Conservation (phyloP, 2,797 vertebrate species). For the Peromyscus eremicus region DNA sequence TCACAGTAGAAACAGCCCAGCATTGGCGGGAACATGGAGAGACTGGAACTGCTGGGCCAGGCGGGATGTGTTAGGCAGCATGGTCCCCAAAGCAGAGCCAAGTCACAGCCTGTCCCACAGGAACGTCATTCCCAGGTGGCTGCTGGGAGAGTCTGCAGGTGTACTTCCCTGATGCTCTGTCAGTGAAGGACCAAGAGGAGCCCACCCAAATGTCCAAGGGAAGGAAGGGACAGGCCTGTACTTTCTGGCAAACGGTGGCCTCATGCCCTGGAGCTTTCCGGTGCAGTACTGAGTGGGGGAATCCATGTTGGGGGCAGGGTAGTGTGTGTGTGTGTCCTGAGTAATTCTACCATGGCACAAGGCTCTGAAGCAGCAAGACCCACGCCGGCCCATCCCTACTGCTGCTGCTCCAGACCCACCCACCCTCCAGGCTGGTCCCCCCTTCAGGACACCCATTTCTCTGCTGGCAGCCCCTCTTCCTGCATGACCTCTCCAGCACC, state of each 20-base stretch:
- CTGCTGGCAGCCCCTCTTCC: not conserved
- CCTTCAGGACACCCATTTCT: not conserved
- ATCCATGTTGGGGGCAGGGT: no score
- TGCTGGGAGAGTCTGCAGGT: not conserved
- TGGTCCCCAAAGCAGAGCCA: not conserved
- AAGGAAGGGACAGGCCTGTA: not conserved
- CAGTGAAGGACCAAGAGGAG: not conserved
- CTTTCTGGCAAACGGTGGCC: not conserved
- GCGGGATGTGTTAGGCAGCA: not conserved
- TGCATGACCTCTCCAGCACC: not conserved
- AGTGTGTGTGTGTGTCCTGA: not conserved
- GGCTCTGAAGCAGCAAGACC: not conserved
- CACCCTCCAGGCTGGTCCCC: not conserved
- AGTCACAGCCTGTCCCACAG: not conserved
- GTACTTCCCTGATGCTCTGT: not conserved
- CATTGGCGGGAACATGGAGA: not conserved
- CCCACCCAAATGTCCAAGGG: not conserved
- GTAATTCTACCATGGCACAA: not conserved
- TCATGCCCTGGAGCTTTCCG: not conserved
- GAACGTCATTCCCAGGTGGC: not conserved
- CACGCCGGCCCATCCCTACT: not conserved
- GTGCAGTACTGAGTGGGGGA: no score
- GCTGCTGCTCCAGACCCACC: not conserved
- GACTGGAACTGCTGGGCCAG: not conserved
- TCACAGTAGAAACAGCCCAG: not conserved